A percentile compares a stretch with the other conserved stretches of the same genome.
Conservation (phyloP, 1,140 invertebrate genomes). For the Pogonognathellus flavescens region DNA sequence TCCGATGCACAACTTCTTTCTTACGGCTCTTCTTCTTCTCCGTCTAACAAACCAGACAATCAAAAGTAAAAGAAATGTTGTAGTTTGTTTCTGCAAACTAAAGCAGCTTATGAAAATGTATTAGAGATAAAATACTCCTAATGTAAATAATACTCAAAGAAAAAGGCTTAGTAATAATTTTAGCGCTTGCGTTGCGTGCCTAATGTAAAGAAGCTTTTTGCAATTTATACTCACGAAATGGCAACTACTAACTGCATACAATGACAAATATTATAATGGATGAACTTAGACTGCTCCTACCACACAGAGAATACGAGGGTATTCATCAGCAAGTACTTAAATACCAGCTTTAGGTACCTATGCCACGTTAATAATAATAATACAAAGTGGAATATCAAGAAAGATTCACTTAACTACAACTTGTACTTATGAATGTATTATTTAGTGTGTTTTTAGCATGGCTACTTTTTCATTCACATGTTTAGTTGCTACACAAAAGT, state of each 20-base stretch:
- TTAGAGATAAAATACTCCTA: neutral
- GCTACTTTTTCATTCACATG: too few relatives aligned
- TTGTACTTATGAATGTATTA: too few relatives aligned
- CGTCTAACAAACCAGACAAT: constrained; percentile 21
- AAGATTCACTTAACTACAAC: too few relatives aligned
- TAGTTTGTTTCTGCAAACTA: neutral
- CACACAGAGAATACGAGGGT: too few relatives aligned
- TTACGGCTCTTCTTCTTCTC: constrained; percentile 20
- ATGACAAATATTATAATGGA: constrained; percentile 22
- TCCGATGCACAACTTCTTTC: constrained; percentile 13
- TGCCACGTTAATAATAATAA: too few relatives aligned
- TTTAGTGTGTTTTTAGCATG: too few relatives aligned
- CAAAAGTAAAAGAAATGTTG: neutral
- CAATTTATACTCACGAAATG: constrained; percentile 30
- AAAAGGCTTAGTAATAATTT: constrained; percentile 13
- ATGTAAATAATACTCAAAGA: too few relatives aligned
- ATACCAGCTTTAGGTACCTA: too few relatives aligned
- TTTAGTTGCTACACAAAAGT: too few relatives aligned
- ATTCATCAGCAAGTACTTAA: too few relatives aligned
- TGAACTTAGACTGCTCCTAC: neutral
- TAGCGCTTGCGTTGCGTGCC: neutral
- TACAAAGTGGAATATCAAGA: too few relatives aligned
- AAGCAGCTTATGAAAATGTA: constrained; percentile 5
- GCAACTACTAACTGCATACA: neutral
- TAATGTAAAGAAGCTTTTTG: constrained; percentile 23